Evolutionary conservation across 2,113 vertebrate species (phyloP).

Genomic region (Rattus norvegicus): GRCr8 NC_086031.1:70949001-70949500

Average conservation of each 20-base stretch:
- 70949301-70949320: background rate
- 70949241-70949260: background rate
- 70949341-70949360: too few species aligned
- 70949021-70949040: background rate
- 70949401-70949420: background rate
- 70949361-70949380: background rate
- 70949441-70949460: background rate
- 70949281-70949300: background rate
- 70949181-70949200: background rate
- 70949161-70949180: background rate
- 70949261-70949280: background rate
- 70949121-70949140: too few species aligned
- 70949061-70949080: background rate
- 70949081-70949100: background rate
- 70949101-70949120: background rate
- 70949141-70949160: background rate
- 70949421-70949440: background rate
- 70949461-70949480: background rate
- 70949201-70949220: background rate
- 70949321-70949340: background rate
- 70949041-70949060: background rate
- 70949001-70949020: background rate
- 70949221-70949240: background rate
- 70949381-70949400: background rate
- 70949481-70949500: background rate